Conservation (phyloP, 2,797 vertebrate species). For the Darevskia nairensis region DNA sequence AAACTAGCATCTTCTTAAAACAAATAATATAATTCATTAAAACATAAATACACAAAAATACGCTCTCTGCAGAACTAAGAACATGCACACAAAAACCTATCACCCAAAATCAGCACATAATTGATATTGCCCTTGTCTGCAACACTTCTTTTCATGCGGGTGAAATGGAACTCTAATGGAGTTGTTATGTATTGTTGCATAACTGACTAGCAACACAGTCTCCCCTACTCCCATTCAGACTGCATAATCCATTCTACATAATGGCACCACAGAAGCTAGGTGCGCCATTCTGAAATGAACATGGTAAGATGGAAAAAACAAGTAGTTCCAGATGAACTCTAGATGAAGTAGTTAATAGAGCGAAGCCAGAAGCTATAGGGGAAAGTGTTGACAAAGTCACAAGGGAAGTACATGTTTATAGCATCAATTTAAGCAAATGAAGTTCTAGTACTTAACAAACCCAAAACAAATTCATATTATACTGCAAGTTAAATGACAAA, state of each 20-base stretch:
- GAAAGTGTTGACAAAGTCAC: not conserved
- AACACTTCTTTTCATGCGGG: no score
- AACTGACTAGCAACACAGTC: not conserved
- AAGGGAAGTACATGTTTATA: not conserved
- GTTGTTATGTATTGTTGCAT: not conserved
- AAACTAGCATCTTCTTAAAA: not conserved
- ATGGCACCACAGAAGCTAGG: not conserved
- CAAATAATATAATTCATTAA: no score
- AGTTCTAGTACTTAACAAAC: not conserved
- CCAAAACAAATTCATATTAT: not conserved
- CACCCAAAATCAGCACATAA: no score
- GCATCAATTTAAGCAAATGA: not conserved
- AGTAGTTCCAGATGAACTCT: not conserved
- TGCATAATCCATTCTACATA: not conserved
- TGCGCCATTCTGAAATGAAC: not conserved
- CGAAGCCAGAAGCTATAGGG: not conserved
- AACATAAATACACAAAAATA: no score
- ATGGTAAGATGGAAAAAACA: not conserved
- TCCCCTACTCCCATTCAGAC: not conserved
- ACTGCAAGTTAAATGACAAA: constrained; percentile 1
- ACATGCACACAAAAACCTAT: no score
- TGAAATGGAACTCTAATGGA: no score
- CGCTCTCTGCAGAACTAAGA: no score
- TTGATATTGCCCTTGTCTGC: no score
- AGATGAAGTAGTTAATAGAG: not conserved